Conservation (phyloP, 2,113 vertebrate genomes). For the Machaerirhynchus nigripectus region DNA sequence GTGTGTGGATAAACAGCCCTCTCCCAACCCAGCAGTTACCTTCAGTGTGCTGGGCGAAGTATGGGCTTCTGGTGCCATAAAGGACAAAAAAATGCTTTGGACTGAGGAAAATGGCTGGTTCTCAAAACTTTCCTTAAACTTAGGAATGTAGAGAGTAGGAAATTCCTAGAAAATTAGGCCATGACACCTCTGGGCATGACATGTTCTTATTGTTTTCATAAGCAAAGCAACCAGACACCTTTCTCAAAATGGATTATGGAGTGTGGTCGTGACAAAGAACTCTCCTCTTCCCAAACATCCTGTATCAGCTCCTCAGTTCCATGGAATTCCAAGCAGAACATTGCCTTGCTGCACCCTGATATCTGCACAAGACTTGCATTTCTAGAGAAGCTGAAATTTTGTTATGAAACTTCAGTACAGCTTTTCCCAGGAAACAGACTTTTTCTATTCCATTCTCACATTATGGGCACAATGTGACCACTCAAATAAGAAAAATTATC, state of each 20-base stretch:
- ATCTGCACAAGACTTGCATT: background rate
- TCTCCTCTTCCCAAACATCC: background rate
- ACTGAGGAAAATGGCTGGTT: background rate
- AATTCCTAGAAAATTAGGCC: background rate
- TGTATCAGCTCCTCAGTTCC: background rate
- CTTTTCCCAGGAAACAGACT: background rate
- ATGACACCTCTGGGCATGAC: background rate
- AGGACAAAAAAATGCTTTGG: background rate
- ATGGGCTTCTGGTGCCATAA: background rate
- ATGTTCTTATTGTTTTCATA: background rate
- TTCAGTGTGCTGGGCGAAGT: background rate
- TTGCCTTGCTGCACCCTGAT: background rate
- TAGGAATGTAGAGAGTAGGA: background rate
- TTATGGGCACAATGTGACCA: background rate
- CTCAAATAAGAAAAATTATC: background rate
- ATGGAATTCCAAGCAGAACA: background rate
- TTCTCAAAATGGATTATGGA: background rate
- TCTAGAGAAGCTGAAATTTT: background rate
- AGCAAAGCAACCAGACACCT: background rate
- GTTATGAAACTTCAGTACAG: background rate
- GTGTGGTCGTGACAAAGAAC: background rate
- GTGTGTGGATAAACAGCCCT: background rate
- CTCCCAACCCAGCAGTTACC: background rate
- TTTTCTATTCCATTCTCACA: background rate
- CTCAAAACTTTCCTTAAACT: background rate